These are phyloP conservation scores for Micronisus gabar DNA, from an alignment of 2,113 vertebrate genomes.

Conservation along the genomic window DNA sequence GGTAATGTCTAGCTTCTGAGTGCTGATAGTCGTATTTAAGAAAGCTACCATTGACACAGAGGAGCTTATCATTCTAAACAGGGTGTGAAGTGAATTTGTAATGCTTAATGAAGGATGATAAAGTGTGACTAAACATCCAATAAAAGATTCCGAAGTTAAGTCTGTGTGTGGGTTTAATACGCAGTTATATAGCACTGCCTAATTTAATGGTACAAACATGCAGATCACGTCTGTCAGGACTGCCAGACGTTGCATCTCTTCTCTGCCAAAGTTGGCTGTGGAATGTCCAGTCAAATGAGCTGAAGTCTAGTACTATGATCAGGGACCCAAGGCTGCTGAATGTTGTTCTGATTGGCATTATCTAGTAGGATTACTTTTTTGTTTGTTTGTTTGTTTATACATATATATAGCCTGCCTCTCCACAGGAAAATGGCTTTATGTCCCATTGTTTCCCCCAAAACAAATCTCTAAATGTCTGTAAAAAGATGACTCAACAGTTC, in stretches of 20 bases:
- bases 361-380: not conserved
- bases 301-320: not conserved
- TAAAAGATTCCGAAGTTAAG: not conserved
- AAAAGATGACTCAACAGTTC: not conserved
- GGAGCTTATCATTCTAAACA: not conserved
- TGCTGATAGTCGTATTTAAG: not conserved
- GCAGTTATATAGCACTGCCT: not conserved
- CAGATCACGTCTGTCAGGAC: not conserved
- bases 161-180: not conserved
- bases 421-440: not conserved
- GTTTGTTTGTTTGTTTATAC: not conserved
- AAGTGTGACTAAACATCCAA: not conserved
- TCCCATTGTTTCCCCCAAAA: not conserved
- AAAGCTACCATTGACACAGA: not conserved
- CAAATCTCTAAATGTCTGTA: not conserved
- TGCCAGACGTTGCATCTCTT: not conserved
- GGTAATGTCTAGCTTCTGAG: not conserved
- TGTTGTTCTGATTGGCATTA: not conserved
- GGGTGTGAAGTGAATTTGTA: not conserved
- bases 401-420: not conserved
- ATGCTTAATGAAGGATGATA: not conserved
- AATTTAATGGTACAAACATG: not conserved
- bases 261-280: not conserved
- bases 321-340: not conserved
- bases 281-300: not conserved